phyloP scores from a whole-genome alignment of 2,797 vertebrate genomes.

The Alectoris magna region DNA sequence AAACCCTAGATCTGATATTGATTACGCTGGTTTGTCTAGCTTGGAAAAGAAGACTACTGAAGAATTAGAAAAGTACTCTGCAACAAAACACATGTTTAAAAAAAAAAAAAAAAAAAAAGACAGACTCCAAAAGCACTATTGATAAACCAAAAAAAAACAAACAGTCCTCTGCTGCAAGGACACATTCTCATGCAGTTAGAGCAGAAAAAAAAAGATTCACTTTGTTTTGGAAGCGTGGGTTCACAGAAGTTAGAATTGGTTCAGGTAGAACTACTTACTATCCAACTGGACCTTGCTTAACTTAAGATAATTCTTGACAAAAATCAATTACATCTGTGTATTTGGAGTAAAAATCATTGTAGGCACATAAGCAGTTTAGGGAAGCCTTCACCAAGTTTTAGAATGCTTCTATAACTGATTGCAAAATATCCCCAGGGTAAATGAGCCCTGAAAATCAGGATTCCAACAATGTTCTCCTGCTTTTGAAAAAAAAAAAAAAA shows the following conservation, averaged over 20 bases:
- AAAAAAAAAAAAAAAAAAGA: neutral
- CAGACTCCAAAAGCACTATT: neutral
- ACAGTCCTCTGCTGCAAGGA: neutral
- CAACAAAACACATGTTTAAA: neutral
- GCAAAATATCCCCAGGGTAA: neutral
- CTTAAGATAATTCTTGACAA: neutral
- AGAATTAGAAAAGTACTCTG: neutral
- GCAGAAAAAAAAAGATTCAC: neutral
- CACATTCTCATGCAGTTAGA: neutral
- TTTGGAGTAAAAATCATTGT: neutral
- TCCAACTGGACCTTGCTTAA: neutral
- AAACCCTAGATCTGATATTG: conserved; percentile 20
- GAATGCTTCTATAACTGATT: neutral
- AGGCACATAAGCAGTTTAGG: neutral
- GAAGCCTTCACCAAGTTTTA: neutral
- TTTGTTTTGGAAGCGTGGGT: neutral
- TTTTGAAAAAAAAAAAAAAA: neutral
- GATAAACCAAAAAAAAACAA: neutral
- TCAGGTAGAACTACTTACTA: neutral
- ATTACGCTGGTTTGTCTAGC: conserved; percentile 23
- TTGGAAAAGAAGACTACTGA: neutral
- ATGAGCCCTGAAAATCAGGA: neutral
- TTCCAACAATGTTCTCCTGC: neutral
- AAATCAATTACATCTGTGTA: neutral
- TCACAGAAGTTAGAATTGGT: neutral